A percentile compares a stretch with the other conserved stretches of the same genome.
Evolutionary conservation across 2,113 vertebrate genomes (phyloP).

Genomic region (Eudyptes chrysolophus): DNA sequence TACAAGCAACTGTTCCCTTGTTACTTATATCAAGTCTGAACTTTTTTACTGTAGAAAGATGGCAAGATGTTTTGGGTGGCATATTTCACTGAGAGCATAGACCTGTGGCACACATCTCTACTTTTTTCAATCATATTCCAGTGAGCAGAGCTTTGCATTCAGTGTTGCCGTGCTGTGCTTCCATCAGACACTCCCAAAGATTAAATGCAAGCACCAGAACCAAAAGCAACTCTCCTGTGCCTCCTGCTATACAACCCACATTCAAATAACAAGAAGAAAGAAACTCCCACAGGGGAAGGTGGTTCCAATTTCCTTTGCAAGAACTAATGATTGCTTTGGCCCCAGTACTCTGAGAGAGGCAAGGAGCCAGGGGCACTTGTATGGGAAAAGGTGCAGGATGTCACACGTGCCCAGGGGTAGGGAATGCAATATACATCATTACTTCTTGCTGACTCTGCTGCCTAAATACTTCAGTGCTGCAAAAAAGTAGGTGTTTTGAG

Average conservation of each 20-base stretch:
- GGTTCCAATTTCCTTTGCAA: slow-evolving; percentile 10
- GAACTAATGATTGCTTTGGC: slow-evolving; percentile 11
- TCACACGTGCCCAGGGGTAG: not conserved
- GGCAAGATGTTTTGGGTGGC: not conserved
- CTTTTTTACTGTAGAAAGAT: not conserved
- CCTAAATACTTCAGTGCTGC: not conserved
- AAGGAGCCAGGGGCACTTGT: not conserved
- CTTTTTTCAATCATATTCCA: not conserved
- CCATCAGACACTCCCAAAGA: not conserved
- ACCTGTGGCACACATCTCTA: not conserved
- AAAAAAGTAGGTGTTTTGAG: not conserved
- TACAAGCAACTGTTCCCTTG: not conserved
- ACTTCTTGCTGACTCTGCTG: not conserved
- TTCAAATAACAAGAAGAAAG: not conserved
- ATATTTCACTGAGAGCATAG: not conserved
- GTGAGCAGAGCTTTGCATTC: not conserved
- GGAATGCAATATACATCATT: not conserved
- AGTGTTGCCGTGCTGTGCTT: not conserved
- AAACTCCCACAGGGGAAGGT: not conserved
- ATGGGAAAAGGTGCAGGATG: not conserved
- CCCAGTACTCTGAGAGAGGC: not conserved
- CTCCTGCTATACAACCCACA: not conserved
- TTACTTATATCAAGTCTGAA: not conserved
- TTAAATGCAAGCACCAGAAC: not conserved
- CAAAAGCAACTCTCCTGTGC: not conserved